Evolutionary conservation across 2,113 vertebrate genomes (phyloP).

Genomic region (Saimiri boliviensis): DNA sequence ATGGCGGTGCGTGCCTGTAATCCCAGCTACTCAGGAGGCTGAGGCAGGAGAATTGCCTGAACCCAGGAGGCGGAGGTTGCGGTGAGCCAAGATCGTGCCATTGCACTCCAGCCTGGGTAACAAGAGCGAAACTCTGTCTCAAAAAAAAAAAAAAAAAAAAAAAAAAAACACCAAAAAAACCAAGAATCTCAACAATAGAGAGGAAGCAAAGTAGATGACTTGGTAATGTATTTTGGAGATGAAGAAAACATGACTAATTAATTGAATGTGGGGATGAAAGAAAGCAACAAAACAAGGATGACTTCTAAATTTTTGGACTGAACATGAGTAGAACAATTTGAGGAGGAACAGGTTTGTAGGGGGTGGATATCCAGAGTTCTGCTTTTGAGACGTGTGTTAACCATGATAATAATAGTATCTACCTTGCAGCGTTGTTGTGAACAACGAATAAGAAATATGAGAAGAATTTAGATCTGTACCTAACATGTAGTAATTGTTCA

Average conservation of each 20-base stretch:
- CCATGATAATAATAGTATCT: conserved; percentile 51
- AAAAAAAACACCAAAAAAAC: too few species aligned
- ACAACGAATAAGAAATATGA: not conserved
- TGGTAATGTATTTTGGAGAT: not conserved
- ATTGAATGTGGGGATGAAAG: not conserved
- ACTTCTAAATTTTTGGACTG: conserved; percentile 41
- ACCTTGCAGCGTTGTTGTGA: not conserved
- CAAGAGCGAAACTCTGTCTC: too few species aligned
- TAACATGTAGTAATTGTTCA: not conserved
- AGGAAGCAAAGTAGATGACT: not conserved
- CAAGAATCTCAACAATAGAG: too few species aligned
- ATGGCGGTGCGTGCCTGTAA: too few species aligned
- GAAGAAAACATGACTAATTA: conserved; percentile 1
- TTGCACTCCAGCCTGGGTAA: too few species aligned
- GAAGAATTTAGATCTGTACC: not conserved
- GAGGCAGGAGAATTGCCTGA: too few species aligned
- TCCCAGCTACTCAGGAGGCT: too few species aligned
- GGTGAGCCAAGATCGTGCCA: too few species aligned
- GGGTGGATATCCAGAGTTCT: conserved; percentile 32
- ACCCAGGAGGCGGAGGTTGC: too few species aligned
- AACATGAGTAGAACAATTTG: conserved; percentile 7
- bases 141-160: too few species aligned
- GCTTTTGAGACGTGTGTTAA: conserved; percentile 27
- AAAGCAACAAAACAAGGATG: not conserved
- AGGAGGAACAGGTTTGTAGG: conserved; percentile 61